Conservation (phyloP, 2,797 vertebrate genomes). For the Lutjanus argentimaculatus region DNA sequence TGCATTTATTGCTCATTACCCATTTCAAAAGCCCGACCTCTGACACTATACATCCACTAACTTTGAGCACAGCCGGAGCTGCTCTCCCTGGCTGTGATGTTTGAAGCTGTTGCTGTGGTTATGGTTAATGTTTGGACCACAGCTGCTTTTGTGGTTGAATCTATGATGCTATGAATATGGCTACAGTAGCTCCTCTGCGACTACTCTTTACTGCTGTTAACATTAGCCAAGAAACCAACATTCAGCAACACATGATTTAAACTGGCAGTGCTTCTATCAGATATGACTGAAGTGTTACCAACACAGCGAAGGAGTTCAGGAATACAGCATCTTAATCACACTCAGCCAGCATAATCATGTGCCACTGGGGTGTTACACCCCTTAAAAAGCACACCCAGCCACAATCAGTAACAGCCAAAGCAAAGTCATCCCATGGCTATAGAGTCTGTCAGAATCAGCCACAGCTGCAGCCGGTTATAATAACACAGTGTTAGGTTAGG, state of each 20-base stretch:
- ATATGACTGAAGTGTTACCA: background rate
- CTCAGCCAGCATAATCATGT: background rate
- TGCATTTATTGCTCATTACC: background rate
- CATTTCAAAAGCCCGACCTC: background rate
- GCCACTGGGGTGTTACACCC: background rate
- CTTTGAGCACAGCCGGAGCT: background rate
- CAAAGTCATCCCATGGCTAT: background rate
- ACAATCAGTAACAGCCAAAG: background rate
- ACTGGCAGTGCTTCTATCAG: background rate
- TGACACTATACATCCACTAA: background rate
- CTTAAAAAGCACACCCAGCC: background rate
- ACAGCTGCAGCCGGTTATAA: background rate
- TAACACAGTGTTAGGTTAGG: background rate
- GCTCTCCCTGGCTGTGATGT: background rate
- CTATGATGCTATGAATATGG: background rate
- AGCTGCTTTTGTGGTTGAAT: slow-evolving; percentile 1
- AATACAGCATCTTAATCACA: background rate
- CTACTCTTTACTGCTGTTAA: background rate
- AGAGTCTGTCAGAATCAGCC: background rate
- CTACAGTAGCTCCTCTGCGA: background rate
- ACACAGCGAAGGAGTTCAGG: background rate
- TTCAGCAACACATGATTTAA: background rate
- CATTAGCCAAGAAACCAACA: background rate
- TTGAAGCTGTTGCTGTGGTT: background rate
- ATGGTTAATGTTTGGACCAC: background rate